phyloP scores from a whole-genome alignment of 2,797 vertebrate genomes.

The Ibycter americanus region DNA sequence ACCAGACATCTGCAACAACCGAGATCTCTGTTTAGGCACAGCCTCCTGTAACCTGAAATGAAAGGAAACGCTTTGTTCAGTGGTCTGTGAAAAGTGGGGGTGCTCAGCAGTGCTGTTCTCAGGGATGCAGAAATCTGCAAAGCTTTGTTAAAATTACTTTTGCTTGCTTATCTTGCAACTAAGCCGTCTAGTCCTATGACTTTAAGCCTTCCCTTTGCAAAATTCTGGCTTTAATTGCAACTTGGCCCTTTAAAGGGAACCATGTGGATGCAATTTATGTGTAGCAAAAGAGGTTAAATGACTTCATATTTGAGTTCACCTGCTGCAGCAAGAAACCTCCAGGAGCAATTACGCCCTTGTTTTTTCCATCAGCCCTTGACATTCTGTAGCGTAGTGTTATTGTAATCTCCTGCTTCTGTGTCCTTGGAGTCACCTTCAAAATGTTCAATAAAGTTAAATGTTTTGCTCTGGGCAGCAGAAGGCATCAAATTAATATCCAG shows the following conservation, averaged over 20 bases:
- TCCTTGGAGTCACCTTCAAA: constrained; percentile 40
- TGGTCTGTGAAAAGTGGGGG: background rate
- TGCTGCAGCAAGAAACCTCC: constrained; percentile 32
- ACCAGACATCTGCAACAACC: background rate
- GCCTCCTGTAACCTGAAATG: background rate
- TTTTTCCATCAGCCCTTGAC: constrained; percentile 32
- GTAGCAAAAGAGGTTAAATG: constrained; percentile 48
- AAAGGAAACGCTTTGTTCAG: background rate
- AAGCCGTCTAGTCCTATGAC: background rate
- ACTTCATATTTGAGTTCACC: constrained; percentile 56
- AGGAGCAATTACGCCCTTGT: constrained; percentile 30
- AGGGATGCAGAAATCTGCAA: background rate
- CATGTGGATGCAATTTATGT: constrained; percentile 59
- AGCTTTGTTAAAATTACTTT: background rate
- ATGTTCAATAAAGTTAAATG: constrained; percentile 8
- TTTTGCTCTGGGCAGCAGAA: background rate
- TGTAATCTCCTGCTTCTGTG: constrained; percentile 30
- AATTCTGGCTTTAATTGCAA: constrained; percentile 1
- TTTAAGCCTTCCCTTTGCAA: background rate
- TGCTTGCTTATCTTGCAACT: background rate
- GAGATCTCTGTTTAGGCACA: background rate
- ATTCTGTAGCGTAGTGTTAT: background rate
- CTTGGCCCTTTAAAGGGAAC: background rate
- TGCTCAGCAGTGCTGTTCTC: background rate
- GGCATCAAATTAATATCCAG: constrained; percentile 12